Base-by-base conservation (phyloP, 2,888 invertebrate species). In the Andrena bicolor region DNA sequence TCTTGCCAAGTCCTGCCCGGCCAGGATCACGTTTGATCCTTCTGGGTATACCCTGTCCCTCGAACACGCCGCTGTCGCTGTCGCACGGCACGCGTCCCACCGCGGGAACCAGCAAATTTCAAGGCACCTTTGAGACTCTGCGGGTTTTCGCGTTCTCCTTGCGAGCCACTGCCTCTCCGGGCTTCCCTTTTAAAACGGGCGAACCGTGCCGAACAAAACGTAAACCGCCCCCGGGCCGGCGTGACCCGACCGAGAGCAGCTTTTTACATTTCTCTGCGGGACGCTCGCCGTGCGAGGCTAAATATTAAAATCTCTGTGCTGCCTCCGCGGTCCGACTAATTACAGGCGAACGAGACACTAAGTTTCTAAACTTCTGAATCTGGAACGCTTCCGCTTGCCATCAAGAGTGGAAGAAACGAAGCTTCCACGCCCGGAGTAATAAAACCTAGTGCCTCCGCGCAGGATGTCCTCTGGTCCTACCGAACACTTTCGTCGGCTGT, bases 1-100 rank as follows among this genome's bases (percentile, higher is more conserved):
- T 80, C 84, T 85, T 88, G 86, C 66, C 77, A 83, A 83, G 73
- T 87, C 83, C 65, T 86, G 90, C 88, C 87, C 86, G 80, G 83
- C 81, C 79, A 72, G 88, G 91, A 92, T 92, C 90, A 90, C 86
- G 82, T 89, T 90, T 91, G 91, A 92, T 92, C 92, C 92, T 90
- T 87, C 80, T 84, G 88, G 88, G 88, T 85, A 86, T 89, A 84
- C 64, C 85, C 80, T 72, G 65, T 80, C 81, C 81, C 86, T 78
- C 82, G 82, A 82, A 84, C 51, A 13, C n/a, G 23, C 32, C 53
- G n/a, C 51, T 73, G 75, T 60, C 28, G 63, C 73, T 82, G 82
- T 83, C 69, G 64, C 86, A 58, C 71, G 65, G 64, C 63, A 75
- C 71, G 80, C 72, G 74, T 72, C 65, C 49, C 28, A 20, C 41